phyloP scores from a whole-genome alignment of 1,140 invertebrate genomes.

The Hyphantria cunea region DNA sequence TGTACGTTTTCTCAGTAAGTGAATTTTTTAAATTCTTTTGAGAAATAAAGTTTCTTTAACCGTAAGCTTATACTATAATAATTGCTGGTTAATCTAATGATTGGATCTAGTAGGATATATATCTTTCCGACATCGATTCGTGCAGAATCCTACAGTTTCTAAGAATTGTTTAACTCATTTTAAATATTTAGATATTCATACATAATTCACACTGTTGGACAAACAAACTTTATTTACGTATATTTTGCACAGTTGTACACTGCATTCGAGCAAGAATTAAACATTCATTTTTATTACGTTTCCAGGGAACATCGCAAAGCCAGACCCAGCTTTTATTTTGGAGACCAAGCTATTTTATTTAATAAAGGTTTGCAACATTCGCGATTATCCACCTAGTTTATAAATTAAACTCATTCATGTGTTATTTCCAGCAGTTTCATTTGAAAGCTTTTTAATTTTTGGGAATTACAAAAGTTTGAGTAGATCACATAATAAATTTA shows the following conservation, averaged over 20 bases:
- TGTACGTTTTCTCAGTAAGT: too few species aligned
- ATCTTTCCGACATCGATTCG: too few species aligned
- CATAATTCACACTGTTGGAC: neutral
- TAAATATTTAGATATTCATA: neutral
- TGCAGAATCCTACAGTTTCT: too few species aligned
- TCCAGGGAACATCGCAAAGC: conserved; percentile 16
- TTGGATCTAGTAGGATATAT: too few species aligned
- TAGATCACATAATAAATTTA: too few species aligned
- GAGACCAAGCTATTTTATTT: conserved; percentile 22
- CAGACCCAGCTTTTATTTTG: conserved; percentile 18
- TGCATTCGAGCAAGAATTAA: conserved; percentile 35
- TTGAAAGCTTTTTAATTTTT: conserved; percentile 6
- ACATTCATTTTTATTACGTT: conserved; percentile 35
- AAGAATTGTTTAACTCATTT: too few species aligned
- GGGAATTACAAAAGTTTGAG: neutral
- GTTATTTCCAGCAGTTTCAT: conserved; percentile 1
- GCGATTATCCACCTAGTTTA: conserved; percentile 15
- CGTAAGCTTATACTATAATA: too few species aligned
- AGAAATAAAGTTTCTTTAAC: too few species aligned
- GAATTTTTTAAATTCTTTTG: too few species aligned
- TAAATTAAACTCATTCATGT: conserved; percentile 4
- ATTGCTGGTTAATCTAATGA: too few species aligned
- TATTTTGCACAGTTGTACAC: conserved; percentile 10
- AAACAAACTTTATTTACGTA: conserved; percentile 9
- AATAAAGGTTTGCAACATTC: conserved; percentile 6